Evolutionary conservation across 1,140 invertebrate genomes (phyloP), one percentile per base, ranked within the genome.

Genomic region (Tribolium madens): DNA sequence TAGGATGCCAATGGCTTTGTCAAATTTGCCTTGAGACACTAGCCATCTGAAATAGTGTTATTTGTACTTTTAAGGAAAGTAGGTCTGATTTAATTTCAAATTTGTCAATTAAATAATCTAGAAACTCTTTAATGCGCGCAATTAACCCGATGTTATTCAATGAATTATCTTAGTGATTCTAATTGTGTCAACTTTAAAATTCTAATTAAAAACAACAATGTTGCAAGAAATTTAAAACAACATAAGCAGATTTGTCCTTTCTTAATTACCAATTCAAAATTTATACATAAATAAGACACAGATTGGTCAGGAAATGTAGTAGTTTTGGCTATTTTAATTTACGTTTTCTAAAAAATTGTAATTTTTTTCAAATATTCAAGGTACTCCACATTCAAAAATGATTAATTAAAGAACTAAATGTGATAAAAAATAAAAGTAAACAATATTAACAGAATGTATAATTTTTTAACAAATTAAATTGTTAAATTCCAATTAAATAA

Each of bases 1-100:
- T 75, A 96, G 87, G 33, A 96, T 96, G 6, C 85, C 84, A 15
- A 95, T 88, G 2, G 94, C 94, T 81, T 93, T 91, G 72, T 95
- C 92, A 0, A 94, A 87, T 82, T 93, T 89, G 1, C 94, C 94
- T 87, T 95, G 93, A 0, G 94, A 95, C 0, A 95, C 91, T 7
- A 96, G 84, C 94, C 94, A 96, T 80, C 92, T 92, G 84, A 5
- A 87, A 87, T 78, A 76, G 77, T 50, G 14, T 50, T 26, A 21
- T 50, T 10, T 42, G n/a, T 9, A 9, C 36, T 42, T 42, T 42
- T 42, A 42, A 42, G 36, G 36, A 42, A 42, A 42, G 36, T 42
- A 42, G 36, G 36, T 42, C 36, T 42, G 36, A 42, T 42, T 42
- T 42, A 42, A 42, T 42, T 42, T 42, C 36, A n/a, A 42, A 42